Base-by-base conservation (phyloP, 2,797 vertebrate species). In the Nothura maculosa region DNA sequence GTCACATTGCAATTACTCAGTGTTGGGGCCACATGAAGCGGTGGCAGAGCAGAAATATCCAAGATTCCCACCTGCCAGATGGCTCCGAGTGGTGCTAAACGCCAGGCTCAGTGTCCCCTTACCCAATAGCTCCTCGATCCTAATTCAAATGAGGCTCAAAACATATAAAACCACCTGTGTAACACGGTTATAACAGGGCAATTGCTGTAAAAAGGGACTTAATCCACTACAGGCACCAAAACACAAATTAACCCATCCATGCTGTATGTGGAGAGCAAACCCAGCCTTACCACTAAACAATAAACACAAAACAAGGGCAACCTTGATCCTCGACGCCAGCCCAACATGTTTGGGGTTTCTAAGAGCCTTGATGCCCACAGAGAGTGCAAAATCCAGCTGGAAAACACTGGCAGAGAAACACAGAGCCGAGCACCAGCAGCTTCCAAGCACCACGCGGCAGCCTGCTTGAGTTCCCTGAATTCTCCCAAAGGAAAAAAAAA, bases 241-340 rank as follows among this genome's bases (percentile, higher is more conserved):
- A 28, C 48, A 43, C 38, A 73, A 28, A 20, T 54, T 62, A 81
- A 57, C 9, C 20, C 83, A 10, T 19, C 48, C 17, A 21, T 2
- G 14, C 24, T 55, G 17, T 7, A 43, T 7, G 3, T 3, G 1
- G 60, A 24, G 78, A 43, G 18, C 22, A 88, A 86, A 95, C 9
- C 12, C 36, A 83, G 24, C 21, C 6, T 79, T 38, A 83, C 12
- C 66, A 20, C 40, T 85, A 68, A 85, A 90, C 54, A 89, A 70
- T 48, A 82, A 87, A 73, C 28, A 54, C 43, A 63, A 19, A 57
- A 48, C 2, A 73, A 48, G 74, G 19, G 30, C 47, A 77, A 43
- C n/a, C 43, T 77, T 22, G 20, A 19, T 74, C 40, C 75, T 42
- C 78, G 50, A 76, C 12, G 55, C 14, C 34, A 85, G 68, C 12